These are phyloP conservation scores for Microctonus brassicae DNA, from an alignment of 2,888 invertebrate species.

Conservation along the genomic window DNA sequence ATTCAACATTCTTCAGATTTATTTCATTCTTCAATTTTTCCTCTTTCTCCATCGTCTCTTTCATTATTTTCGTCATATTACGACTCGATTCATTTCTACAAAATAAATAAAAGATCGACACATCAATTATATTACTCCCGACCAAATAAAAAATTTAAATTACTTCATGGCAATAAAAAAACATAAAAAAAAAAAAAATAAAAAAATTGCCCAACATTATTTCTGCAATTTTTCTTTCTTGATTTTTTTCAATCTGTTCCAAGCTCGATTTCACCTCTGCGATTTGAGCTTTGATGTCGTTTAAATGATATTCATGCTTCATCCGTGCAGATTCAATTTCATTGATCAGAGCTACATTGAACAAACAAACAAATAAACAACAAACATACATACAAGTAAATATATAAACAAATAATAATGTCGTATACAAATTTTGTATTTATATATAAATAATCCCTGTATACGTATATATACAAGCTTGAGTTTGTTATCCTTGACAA, in stretches of 20 bases:
- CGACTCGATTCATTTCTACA: slow-evolving; percentile 30
- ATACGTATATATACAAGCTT: neutral
- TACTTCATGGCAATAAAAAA: neutral
- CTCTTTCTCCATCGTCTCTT: slow-evolving; percentile 18
- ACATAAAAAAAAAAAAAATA: slow-evolving; percentile 2
- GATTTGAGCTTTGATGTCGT: slow-evolving; percentile 33
- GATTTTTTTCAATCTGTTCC: slow-evolving; percentile 33
- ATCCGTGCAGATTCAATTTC: slow-evolving; percentile 26
- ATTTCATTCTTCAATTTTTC: slow-evolving; percentile 37
- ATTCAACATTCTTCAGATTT: slow-evolving; percentile 12
- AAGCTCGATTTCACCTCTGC: slow-evolving; percentile 28
- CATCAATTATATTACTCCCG: neutral
- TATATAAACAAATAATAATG: too few species aligned
- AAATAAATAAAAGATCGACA: neutral
- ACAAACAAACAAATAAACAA: slow-evolving; percentile 16
- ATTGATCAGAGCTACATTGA: slow-evolving; percentile 20
- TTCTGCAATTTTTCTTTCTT: slow-evolving; percentile 30
- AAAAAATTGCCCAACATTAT: slow-evolving; percentile 28
- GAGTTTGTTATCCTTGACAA: neutral
- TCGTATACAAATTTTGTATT: too few species aligned
- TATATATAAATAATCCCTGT: neutral
- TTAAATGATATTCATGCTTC: slow-evolving; percentile 26
- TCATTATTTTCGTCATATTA: slow-evolving; percentile 31
- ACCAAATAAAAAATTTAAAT: neutral
- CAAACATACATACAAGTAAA: neutral